Conservation (phyloP, 2,797 vertebrate genomes). For the Pogonophryne albipinna region DNA sequence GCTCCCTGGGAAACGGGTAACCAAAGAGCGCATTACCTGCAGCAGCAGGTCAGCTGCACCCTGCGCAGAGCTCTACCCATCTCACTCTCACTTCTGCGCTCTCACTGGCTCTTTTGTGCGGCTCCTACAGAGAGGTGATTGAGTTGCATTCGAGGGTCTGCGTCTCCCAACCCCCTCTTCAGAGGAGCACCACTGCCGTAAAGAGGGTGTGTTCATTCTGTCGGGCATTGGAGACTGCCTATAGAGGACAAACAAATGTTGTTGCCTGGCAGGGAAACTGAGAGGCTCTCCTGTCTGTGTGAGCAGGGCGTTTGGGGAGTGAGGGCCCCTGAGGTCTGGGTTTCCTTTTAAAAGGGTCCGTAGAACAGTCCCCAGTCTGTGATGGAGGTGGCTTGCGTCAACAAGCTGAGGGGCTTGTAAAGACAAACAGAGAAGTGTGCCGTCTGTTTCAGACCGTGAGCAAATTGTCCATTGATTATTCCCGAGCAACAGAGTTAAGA, state of each 20-base stretch:
- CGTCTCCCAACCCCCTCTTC: conserved; percentile 71
- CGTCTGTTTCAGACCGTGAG: conserved; percentile 53
- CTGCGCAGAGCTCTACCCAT: conserved; percentile 42
- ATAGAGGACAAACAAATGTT: conserved; percentile 82
- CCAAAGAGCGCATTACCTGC: conserved; percentile 77
- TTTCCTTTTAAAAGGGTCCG: conserved; percentile 64
- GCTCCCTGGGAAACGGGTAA: conserved; percentile 78
- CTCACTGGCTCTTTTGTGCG: conserved; percentile 83
- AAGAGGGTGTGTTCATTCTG: conserved; percentile 60
- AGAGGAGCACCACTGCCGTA: conserved; percentile 47
- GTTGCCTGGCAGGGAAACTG: conserved; percentile 78
- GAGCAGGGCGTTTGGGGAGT: conserved; percentile 63
- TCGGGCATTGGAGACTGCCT: conserved; percentile 64
- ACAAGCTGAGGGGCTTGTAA: conserved; percentile 63
- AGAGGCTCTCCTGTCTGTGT: conserved; percentile 75
- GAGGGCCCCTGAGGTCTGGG: conserved; percentile 62
- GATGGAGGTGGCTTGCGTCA: conserved; percentile 61
- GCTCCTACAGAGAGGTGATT: conserved; percentile 78
- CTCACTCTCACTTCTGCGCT: conserved; percentile 66
- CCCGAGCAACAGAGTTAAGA: conserved; percentile 25
- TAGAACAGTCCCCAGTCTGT: conserved; percentile 78
- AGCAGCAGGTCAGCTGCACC: conserved; percentile 61
- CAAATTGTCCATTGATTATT: conserved; percentile 58
- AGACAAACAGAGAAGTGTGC: conserved; percentile 78
- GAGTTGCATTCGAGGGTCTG: conserved; percentile 72